Base-by-base conservation (phyloP, 2,888 invertebrate species). In the Mimas tiliae region DNA sequence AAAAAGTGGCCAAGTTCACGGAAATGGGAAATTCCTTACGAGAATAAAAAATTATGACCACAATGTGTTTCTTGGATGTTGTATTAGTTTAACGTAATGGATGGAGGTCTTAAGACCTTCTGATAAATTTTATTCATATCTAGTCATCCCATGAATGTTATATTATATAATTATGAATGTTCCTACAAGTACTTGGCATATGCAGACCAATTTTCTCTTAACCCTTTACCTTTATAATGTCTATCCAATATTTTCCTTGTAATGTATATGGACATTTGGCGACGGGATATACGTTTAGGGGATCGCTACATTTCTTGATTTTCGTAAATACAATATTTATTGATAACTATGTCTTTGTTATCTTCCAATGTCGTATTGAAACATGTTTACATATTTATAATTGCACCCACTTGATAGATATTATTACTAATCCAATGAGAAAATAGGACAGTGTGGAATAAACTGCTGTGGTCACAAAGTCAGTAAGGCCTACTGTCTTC, bases 201-300 rank as follows among this genome's bases (percentile, higher is more conserved):
- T 12, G 21, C 51, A 55, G 51, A 51, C 64, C 42, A 33, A 66
- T 14, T n/a, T 50, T 62, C 42, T 58, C 42, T 16, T 58, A 34
- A 58, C 42, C 55, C 42, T 58, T 58, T 21, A 48, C 16, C 27
- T 47, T 63, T 48, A n/a, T n/a, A 42, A 21, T 27, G 21, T 52
- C 27, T 16, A 19, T 42, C 42, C 38, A 19, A 58, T 19, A 11
- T 42, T 34, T 42, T 58, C 42, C 58, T 58, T 19, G 38, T 58
- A 19, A 38, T 16, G 38, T n/a, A 58, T 42, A 19, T 42, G 12
- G 38, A 42, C 19, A 19, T 38, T 16, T 38, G 42, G 19, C 38
- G 58, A 38, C 42, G 58, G 42, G 42, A 50, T 48, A 48, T 48
- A 1, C 7, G 4, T 6, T 2, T 7, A 14, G 14, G 48, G 7